Evolutionary conservation across 2,888 invertebrate genomes (phyloP), one percentile per base, ranked within the genome.

Genomic region (Phasia obesa): DNA sequence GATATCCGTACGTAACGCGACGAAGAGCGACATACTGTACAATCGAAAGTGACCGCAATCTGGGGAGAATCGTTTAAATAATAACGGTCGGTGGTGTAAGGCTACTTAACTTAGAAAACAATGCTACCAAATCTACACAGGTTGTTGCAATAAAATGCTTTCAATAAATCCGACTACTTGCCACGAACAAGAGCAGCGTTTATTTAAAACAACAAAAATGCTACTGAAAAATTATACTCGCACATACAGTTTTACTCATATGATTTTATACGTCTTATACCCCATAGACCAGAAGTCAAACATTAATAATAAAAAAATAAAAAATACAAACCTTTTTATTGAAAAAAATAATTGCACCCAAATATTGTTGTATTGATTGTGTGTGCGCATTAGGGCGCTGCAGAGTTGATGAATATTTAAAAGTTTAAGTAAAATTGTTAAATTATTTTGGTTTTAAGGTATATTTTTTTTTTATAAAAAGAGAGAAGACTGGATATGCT

Each of bases 1-100:
- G 25, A 53, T 27, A 38, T 71, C 53, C 42, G 53, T 79, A 78
- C 27, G 57, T 64, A 78, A 35, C 55, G 44, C 55, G 44, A 49
- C 53, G 49, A 55, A 49, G 17, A 38, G 73, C 17, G 17, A 55
- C 67, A 71, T 57, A n/a, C n/a, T n/a, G n/a, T n/a, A 77, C 69
- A 83, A 83, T 83, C 83, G 83, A 83, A 83, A 83, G 83, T 83
- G 83, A 83, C 79, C 83, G 79, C 83, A 79, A 83, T 83, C 47
- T 71, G 49, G 31, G 55, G 79, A 76, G 75, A 83, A 83, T 83
- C 83, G 75, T 76, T 83, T 79, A 79, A 79, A 83, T 71, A 83
- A 71, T 79, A 83, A 79, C 75, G 57, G 31, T 23, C 55, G 60
- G 6, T 51, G 17, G 65, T 70, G 49, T 78, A 77, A 53, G 57